These are phyloP conservation scores for Diaphora mendica DNA, from an alignment of 2,888 invertebrate species.

Conservation along the genomic window DNA sequence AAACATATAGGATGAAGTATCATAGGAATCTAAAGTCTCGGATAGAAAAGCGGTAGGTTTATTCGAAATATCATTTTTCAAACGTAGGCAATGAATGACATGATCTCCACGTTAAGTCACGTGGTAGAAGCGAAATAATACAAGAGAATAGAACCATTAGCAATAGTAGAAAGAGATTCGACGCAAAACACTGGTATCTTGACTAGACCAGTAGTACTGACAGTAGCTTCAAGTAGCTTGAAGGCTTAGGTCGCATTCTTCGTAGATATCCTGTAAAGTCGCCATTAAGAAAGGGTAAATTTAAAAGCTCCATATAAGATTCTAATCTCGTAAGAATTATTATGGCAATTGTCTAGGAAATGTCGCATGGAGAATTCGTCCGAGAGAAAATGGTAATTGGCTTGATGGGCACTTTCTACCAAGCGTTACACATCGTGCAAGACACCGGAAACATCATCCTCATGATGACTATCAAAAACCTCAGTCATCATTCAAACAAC, in stretches of 20 bases:
- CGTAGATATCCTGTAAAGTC: background rate
- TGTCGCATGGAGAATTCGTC: constrained; percentile 57
- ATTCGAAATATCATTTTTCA: too few relatives aligned
- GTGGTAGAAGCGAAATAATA: too few relatives aligned
- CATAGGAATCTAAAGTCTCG: too few relatives aligned
- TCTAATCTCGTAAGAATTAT: constrained; percentile 40
- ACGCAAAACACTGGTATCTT: too few relatives aligned
- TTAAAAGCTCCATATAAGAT: constrained; percentile 1
- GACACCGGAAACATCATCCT: constrained; percentile 47
- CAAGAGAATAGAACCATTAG: too few relatives aligned
- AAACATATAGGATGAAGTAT: too few relatives aligned
- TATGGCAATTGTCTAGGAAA: constrained; percentile 44
- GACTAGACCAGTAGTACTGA: too few relatives aligned
- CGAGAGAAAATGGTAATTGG: constrained; percentile 69
- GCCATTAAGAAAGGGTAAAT: background rate
- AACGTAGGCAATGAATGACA: too few relatives aligned
- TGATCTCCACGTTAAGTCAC: too few relatives aligned
- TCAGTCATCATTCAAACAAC: constrained; percentile 34
- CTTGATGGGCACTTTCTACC: constrained; percentile 68
- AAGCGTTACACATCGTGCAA: constrained; percentile 51
- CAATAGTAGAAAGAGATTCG: too few relatives aligned
- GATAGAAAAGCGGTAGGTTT: too few relatives aligned
- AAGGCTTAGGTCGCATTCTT: background rate
- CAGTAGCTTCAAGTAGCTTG: background rate
- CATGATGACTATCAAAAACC: constrained; percentile 43